Evolutionary conservation across 2,888 invertebrate species (phyloP), one percentile per base, ranked within the genome.

Genomic region (Osmoderma eremita): DNA sequence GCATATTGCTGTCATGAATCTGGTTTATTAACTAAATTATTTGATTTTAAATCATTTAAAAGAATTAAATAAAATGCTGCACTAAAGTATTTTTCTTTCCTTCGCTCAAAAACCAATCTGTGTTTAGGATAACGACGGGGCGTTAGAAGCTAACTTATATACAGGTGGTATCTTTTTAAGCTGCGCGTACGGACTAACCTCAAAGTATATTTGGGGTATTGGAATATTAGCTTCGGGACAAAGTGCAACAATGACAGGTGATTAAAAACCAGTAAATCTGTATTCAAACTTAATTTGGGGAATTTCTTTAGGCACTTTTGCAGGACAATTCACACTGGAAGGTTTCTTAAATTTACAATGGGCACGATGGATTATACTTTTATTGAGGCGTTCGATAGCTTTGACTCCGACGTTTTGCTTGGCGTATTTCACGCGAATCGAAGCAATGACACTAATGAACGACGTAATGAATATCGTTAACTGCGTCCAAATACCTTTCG

Each of bases 261-360:
- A 38, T 3, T 12, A 10, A 15, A 48, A 18, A 6, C 30, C 5
- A 24, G 2, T 30, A 2, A 1, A 30, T 30, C 1, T 5, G 6
- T 6, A 30, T 30, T 1, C 6, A 30, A 30, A 30, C 6, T 3
- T 30, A 30, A 4, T 30, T 30, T 5, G 10, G 10, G 24, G 30
- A n/a, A 6, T 30, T 38, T n/a, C 2, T 38, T 15, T 38, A 79
- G 80, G 81, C 41, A 93, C 93, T 0, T 93, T 93, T 79, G 91
- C 93, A 12, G 94, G 94, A 1, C 94, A 94, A 79, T 94, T 93
- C 80, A 90, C 91, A 0, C 94, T 94, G 93, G 93, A 93, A 86
- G 94, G 94, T 12, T 95, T 95, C 78, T 82, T 95, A 18, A 91
- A 93, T 77, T 83, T 95, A 15, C 89, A 90, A 75, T 95, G 94